phyloP scores from a whole-genome alignment of 1,140 invertebrate genomes.

The Camponotus vicinus region DNA sequence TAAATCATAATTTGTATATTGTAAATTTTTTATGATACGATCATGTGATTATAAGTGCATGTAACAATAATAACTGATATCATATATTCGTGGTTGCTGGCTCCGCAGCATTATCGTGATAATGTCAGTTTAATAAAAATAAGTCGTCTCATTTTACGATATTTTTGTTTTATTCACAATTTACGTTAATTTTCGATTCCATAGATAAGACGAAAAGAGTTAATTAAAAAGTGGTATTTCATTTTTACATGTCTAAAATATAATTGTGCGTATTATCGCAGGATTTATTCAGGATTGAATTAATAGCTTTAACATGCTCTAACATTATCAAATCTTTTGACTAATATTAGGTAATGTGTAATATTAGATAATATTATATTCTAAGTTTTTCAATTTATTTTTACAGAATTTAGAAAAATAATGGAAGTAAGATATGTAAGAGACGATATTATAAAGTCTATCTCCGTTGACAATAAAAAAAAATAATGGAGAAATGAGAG shows the following conservation, averaged over 20 bases:
- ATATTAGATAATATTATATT: conserved; percentile 72
- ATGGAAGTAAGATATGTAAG: conserved; percentile 41
- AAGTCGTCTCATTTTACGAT: conserved; percentile 82
- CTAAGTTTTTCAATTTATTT: conserved; percentile 82
- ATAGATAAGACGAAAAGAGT: conserved; percentile 77
- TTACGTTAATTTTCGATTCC: conserved; percentile 80
- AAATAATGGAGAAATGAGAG: too few species aligned
- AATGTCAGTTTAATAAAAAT: conserved; percentile 82
- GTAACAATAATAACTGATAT: conserved; percentile 80
- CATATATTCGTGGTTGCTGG: conserved; percentile 80
- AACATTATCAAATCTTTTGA: conserved; percentile 77
- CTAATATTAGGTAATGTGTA: conserved; percentile 77
- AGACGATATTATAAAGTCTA: conserved; percentile 5
- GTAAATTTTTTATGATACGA: conserved; percentile 80
- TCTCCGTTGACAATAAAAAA: too few species aligned
- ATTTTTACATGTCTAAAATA: neutral
- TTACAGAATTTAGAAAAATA: conserved; percentile 66
- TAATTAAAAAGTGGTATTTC: too few species aligned
- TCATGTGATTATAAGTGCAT: conserved; percentile 75
- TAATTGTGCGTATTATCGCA: conserved; percentile 60
- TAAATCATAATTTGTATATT: neutral
- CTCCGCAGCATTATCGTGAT: conserved; percentile 81
- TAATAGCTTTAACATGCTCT: conserved; percentile 76
- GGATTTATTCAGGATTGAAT: conserved; percentile 84
- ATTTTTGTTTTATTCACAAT: conserved; percentile 80